Percentiles rank a stretch among this genome's conserved stretches.
Conservation (phyloP, 2,113 vertebrate species). For the Hucho hucho region DNA sequence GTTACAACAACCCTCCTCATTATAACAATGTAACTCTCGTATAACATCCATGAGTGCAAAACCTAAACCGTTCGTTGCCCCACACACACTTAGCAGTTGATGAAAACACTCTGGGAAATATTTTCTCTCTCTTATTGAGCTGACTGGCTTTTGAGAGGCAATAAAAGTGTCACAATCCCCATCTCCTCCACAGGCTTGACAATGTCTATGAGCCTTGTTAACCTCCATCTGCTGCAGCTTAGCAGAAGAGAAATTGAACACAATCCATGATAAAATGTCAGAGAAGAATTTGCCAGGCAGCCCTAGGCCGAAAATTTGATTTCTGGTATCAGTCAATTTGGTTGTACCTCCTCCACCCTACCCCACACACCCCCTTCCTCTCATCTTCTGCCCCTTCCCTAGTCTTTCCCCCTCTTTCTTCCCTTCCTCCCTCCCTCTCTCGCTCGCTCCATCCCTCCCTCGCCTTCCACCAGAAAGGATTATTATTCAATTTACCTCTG, state of each 20-base stretch:
- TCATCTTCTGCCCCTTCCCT: neutral
- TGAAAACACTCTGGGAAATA: neutral
- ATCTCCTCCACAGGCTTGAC: neutral
- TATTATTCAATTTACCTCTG: slow-evolving; percentile 25
- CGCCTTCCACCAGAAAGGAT: neutral
- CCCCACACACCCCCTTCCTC: slow-evolving; percentile 4
- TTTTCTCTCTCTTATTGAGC: neutral
- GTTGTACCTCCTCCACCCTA: slow-evolving; percentile 16
- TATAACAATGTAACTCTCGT: no score
- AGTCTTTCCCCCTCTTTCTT: neutral
- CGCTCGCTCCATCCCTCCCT: neutral
- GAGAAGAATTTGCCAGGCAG: slow-evolving; percentile 26
- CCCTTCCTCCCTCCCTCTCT: neutral
- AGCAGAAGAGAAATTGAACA: slow-evolving; percentile 32
- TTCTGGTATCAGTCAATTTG: slow-evolving; percentile 36
- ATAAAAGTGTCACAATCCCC: slow-evolving; percentile 18
- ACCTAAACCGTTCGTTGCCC: no score
- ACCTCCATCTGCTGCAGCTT: slow-evolving; percentile 13
- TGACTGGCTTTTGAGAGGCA: neutral
- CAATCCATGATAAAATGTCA: slow-evolving; percentile 40
- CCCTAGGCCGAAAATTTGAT: slow-evolving; percentile 29
- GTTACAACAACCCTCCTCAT: no score
- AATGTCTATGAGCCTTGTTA: slow-evolving; percentile 10
- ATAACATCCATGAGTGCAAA: no score
- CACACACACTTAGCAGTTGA: neutral